Conservation (phyloP, 2,113 vertebrate species). For the Alectura lathami region DNA sequence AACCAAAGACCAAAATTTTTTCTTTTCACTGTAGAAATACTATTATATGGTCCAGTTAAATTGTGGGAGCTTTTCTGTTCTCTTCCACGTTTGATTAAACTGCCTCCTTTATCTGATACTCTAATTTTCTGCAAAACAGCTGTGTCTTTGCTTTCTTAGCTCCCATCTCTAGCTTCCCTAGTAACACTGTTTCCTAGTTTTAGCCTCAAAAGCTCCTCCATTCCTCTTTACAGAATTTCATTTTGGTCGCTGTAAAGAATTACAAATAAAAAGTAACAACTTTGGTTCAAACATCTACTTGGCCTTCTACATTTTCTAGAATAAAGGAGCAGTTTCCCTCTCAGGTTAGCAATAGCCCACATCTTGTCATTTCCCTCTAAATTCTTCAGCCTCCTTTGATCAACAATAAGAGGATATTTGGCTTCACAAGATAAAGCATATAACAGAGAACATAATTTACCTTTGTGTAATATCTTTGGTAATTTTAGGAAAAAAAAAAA, state of each 20-base stretch:
- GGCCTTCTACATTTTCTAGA: slow-evolving; percentile 77
- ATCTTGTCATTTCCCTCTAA: slow-evolving; percentile 78
- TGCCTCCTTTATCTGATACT: slow-evolving; percentile 62
- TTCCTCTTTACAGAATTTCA: slow-evolving; percentile 71
- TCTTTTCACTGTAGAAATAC: slow-evolving; percentile 67
- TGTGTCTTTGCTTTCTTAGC: slow-evolving; percentile 61
- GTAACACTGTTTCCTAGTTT: slow-evolving; percentile 79
- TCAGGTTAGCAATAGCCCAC: slow-evolving; percentile 78
- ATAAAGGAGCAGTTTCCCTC: slow-evolving; percentile 79
- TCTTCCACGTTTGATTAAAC: slow-evolving; percentile 57
- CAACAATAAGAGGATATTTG: slow-evolving; percentile 95
- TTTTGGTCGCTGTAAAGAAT: slow-evolving; percentile 88
- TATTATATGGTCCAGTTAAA: slow-evolving; percentile 81
- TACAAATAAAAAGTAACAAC: slow-evolving; percentile 80
- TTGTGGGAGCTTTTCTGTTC: slow-evolving; percentile 79
- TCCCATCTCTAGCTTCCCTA: slow-evolving; percentile 67
- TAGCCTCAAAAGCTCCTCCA: slow-evolving; percentile 51
- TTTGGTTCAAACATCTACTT: slow-evolving; percentile 87
- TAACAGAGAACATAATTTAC: slow-evolving; percentile 92
- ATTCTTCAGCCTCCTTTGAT: slow-evolving; percentile 82
- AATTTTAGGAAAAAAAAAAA: slow-evolving; percentile 87
- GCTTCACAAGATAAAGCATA: slow-evolving; percentile 97
- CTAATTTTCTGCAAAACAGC: slow-evolving; percentile 36
- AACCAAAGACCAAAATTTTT: slow-evolving; percentile 55
- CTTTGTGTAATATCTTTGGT: slow-evolving; percentile 98